Base-by-base conservation (phyloP, 2,888 invertebrate species). In the Andrena haemorrhoa region DNA sequence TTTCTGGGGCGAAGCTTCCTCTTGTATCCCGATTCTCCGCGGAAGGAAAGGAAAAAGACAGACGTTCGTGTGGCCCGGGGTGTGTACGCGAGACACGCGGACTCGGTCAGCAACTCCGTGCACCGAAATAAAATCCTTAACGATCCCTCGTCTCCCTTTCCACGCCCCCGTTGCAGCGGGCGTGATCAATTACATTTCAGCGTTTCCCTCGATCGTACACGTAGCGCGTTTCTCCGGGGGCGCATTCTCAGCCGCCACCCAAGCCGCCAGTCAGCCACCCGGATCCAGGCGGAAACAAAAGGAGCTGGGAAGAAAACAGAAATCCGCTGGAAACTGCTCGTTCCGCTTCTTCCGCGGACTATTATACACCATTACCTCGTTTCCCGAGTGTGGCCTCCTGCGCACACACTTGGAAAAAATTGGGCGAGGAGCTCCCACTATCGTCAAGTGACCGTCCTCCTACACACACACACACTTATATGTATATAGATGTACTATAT, bases 341-440 rank as follows among this genome's bases (percentile, higher is more conserved):
- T 74, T 63, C 41, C 71, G 56, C 47, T 74, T 47, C 74, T 75
- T 26, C 61, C 69, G 29, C 65, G 7, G 64, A 75, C 86, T 84
- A 79, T 87, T 85, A 84, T 82, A 75, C 73, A 58, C 79, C 81
- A 84, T 87, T 87, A 87, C 83, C 73, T 72, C 66, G 83, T 76
- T 65, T n/a, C 41, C 8, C 56, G 16, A n/a, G 72, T 31, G 35
- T 31, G 33, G 12, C 33, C 41, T 26, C 26, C 20, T 31, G 60
- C 75, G 51, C 70, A 71, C 64, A 65, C 26, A 53, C 20, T 23
- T 23, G 56, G 23, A 26, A 56, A 26, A 56, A 56, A 56, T 56
- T 26, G 26, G 10, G 75, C 63, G 53, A 35, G 64, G 33, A 69
- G 8, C 51, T 70, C 56, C 31, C 47, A 47, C 23, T 49, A 66